Conservation (phyloP, 1,140 invertebrate species). For the Drosophila simulans region DNA sequence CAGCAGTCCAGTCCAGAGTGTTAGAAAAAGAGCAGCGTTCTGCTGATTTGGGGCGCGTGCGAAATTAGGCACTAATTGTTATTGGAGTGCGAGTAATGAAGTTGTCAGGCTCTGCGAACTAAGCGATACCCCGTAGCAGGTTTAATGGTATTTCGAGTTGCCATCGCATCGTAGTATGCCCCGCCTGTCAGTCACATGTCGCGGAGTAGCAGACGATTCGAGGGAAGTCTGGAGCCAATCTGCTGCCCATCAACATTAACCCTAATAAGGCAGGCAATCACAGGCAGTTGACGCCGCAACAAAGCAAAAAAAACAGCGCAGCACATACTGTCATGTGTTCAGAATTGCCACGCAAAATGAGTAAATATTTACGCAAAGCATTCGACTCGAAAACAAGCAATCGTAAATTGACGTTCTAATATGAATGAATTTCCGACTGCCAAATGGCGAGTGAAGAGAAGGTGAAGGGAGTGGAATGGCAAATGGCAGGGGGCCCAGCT, state of each 20-base stretch:
- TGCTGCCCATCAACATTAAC: conserved; percentile 45
- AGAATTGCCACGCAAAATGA: conserved; percentile 75
- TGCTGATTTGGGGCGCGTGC: conserved; percentile 50
- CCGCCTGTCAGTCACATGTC: conserved; percentile 4
- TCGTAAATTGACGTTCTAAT: conserved; percentile 63
- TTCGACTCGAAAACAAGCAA: conserved; percentile 32
- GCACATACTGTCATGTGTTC: conserved; percentile 73
- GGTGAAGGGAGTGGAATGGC: neutral
- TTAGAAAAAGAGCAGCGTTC: neutral
- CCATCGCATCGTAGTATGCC: neutral
- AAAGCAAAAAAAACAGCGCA: conserved; percentile 18
- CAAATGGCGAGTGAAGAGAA: neutral
- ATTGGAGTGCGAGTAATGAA: conserved; percentile 15
- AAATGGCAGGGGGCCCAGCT: neutral
- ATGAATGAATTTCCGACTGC: conserved; percentile 33
- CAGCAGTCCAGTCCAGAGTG: neutral
- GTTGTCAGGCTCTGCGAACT: neutral
- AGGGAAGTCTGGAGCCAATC: conserved; percentile 14
- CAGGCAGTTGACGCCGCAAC: conserved; percentile 10
- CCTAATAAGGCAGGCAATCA: conserved; percentile 51
- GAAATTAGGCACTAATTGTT: conserved; percentile 50
- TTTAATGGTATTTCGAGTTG: no score
- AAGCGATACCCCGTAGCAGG: neutral
- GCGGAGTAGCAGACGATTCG: conserved; percentile 8
- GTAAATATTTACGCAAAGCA: conserved; percentile 73